A percentile compares a stretch with the other conserved stretches of the same genome.
Evolutionary conservation across 2,797 vertebrate species (phyloP).

Genomic region (Thunnus albacares): DNA sequence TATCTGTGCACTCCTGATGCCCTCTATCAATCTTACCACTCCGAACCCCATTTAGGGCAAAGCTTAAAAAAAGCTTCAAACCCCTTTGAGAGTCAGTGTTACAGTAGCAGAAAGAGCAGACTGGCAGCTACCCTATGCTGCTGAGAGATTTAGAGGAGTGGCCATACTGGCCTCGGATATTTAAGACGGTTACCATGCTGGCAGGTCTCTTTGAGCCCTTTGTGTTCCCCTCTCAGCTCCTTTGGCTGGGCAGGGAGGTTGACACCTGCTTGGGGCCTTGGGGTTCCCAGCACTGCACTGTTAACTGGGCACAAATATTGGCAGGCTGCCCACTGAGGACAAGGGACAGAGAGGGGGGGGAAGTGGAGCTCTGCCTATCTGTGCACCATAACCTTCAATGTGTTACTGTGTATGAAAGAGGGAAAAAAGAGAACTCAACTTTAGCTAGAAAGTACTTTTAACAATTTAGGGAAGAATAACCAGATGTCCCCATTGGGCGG

Average conservation of each 20-base stretch:
- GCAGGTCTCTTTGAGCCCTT: conserved; percentile 82
- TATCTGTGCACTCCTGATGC: conserved; percentile 27
- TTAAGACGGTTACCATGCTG: conserved; percentile 82
- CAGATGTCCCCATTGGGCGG: background rate
- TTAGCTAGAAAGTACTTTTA: background rate
- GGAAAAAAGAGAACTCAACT: background rate
- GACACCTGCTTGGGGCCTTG: conserved; percentile 83
- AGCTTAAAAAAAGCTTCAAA: conserved; percentile 54
- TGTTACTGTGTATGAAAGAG: background rate
- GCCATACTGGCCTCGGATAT: conserved; percentile 75
- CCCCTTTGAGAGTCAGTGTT: conserved; percentile 57
- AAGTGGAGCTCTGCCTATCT: conserved; percentile 61
- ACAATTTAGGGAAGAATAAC: background rate
- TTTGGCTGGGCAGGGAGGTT: conserved; percentile 74
- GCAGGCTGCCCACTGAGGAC: conserved; percentile 68
- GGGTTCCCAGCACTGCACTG: conserved; percentile 76
- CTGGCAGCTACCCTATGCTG: conserved; percentile 69
- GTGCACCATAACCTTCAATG: conserved; percentile 24
- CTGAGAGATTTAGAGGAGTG: conserved; percentile 78
- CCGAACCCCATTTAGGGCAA: conserved; percentile 46
- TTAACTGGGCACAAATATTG: conserved; percentile 74
- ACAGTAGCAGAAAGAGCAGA: conserved; percentile 70
- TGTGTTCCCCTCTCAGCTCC: conserved; percentile 76
- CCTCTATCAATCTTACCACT: conserved; percentile 51
- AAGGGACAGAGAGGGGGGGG: conserved; percentile 39